Evolutionary conservation across 2,888 invertebrate species (phyloP).

Genomic region (Linnaemya vulpina): DNA sequence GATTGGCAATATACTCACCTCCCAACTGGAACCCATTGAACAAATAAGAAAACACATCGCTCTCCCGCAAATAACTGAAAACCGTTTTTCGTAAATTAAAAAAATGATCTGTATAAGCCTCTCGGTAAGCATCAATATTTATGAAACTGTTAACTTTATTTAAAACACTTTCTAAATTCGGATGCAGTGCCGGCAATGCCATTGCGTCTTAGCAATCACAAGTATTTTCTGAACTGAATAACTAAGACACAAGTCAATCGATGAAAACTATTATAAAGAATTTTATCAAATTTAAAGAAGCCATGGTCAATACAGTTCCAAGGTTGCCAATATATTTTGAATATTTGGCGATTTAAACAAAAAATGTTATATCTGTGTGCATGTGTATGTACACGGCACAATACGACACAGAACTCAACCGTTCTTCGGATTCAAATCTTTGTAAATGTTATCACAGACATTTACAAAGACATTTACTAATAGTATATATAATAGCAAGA

Average conservation of each 20-base stretch:
- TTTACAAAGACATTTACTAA: too few species aligned
- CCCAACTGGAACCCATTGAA: constrained; percentile 71
- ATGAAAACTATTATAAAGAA: neutral
- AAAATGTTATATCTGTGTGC: too few species aligned
- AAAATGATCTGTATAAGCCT: constrained; percentile 67
- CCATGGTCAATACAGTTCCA: neutral
- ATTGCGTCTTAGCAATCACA: constrained; percentile 64
- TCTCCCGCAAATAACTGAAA: constrained; percentile 65
- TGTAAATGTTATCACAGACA: too few species aligned
- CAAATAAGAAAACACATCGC: constrained; percentile 65
- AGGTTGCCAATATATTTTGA: neutral
- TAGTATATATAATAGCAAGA: too few species aligned
- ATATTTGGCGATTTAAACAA: neutral
- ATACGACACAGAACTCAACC: too few species aligned
- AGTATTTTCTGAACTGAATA: neutral
- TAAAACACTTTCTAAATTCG: constrained; percentile 67
- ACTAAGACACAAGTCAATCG: neutral
- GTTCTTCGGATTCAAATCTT: too few species aligned
- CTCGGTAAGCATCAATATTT: constrained; percentile 67
- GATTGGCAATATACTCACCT: constrained; percentile 40
- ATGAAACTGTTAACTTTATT: constrained; percentile 62
- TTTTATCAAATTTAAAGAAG: neutral
- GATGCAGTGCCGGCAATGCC: constrained; percentile 86
- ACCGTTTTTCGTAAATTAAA: constrained; percentile 64
- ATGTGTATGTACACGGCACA: too few species aligned